Conservation (phyloP, 2,113 vertebrate genomes). For the Corythoichthys haematopterus region DNA sequence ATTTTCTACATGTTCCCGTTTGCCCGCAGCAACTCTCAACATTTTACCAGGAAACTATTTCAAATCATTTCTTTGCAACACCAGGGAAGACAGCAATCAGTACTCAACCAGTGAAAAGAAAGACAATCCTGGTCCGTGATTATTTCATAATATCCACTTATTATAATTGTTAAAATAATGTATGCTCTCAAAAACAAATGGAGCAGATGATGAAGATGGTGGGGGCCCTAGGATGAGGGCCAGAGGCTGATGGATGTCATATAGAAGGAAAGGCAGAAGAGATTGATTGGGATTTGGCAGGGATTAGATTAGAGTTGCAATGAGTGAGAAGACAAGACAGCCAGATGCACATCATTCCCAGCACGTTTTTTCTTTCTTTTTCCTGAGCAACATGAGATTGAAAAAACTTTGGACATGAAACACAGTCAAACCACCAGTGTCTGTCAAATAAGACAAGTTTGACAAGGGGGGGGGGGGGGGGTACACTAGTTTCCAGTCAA, state of each 20-base stretch:
- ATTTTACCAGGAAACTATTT: neutral
- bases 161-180: conserved; percentile 11
- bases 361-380: neutral
- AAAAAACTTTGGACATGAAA: neutral
- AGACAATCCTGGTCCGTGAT: neutral
- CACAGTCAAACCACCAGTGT: neutral
- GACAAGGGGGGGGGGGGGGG: too few relatives aligned
- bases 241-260: conserved; percentile 23
- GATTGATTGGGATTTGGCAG: conserved; percentile 44
- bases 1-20: too few relatives aligned
- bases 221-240: conserved; percentile 22
- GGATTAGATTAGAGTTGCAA: conserved; percentile 51
- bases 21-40: too few relatives aligned
- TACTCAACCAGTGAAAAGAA: neutral
- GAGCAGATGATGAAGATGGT: conserved; percentile 30
- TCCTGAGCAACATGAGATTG: neutral
- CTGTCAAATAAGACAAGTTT: neutral
- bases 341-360: conserved; percentile 12
- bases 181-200: conserved; percentile 42
- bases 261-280: conserved; percentile 26
- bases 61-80: neutral
- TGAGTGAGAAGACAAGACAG: conserved; percentile 23
- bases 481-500: too few relatives aligned
- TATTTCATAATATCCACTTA: neutral
- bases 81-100: neutral